Evolutionary conservation across 2,113 vertebrate species (phyloP).

Genomic region (Apaloderma vittatum): DNA sequence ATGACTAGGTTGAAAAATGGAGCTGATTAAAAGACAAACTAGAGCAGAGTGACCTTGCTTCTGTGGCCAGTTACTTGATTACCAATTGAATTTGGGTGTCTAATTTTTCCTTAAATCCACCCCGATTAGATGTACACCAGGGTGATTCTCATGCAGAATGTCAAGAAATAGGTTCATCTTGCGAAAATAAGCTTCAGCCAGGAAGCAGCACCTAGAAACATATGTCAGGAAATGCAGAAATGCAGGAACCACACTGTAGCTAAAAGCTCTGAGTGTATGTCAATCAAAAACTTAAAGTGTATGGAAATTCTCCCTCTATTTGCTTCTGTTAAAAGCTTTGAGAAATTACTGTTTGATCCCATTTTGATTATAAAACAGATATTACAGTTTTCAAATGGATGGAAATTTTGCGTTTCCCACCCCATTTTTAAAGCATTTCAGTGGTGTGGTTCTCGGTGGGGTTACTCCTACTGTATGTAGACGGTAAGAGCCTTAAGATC

Average conservation of each 20-base stretch:
- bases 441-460: neutral
- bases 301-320: neutral
- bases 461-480: neutral
- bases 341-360: neutral
- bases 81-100: neutral
- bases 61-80: neutral
- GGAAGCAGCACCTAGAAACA: neutral
- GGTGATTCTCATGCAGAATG: fast-evolving
- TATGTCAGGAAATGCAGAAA: neutral
- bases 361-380: neutral
- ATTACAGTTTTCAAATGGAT: neutral
- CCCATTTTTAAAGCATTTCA: neutral
- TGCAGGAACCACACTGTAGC: neutral
- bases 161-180: neutral
- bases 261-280: neutral
- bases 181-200: neutral
- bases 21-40: neutral
- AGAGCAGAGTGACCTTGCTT: neutral
- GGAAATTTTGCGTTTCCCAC: neutral
- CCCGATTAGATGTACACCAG: neutral
- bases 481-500: neutral
- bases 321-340: neutral
- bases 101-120: neutral
- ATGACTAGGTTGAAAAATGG: neutral
- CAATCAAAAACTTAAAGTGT: neutral